phyloP scores from a whole-genome alignment of 2,888 invertebrate genomes.

The Erannis defoliaria region DNA sequence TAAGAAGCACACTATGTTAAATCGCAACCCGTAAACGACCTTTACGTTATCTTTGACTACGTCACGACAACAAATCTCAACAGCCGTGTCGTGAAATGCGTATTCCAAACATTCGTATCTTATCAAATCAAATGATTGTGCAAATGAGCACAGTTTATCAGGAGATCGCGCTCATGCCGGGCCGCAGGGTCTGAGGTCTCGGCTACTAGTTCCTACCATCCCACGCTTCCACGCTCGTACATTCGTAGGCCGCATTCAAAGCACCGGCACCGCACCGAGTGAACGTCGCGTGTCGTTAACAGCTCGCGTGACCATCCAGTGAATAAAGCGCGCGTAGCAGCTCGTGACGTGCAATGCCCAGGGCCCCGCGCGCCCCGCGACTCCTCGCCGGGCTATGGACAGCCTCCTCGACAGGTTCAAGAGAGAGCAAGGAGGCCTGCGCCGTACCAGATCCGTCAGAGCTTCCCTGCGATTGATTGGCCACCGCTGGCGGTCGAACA shows the following conservation, averaged over 20 bases:
- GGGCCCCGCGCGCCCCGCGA: conserved; percentile 71
- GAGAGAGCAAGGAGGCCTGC: conserved; percentile 82
- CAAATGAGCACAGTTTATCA: conserved; percentile 81
- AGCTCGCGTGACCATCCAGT: conserved; percentile 81
- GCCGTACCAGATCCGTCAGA: conserved; percentile 90
- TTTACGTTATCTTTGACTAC: conserved; percentile 59
- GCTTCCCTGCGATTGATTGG: conserved; percentile 90
- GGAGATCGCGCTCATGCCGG: conserved; percentile 58
- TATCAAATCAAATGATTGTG: conserved; percentile 80
- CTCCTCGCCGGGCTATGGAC: conserved; percentile 83
- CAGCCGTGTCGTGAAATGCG: conserved; percentile 70
- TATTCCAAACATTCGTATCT: conserved; percentile 76
- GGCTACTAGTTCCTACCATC: conserved; percentile 39
- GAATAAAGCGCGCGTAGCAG: conserved; percentile 83
- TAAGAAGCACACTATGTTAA: not conserved
- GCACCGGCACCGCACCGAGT: conserved; percentile 76
- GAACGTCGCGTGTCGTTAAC: conserved; percentile 74
- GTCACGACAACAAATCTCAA: conserved; percentile 82
- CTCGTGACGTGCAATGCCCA: conserved; percentile 82
- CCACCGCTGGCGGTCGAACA: conserved; percentile 86
- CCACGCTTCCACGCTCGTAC: conserved; percentile 63
- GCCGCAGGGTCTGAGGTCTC: conserved; percentile 66
- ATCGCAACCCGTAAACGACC: conserved; percentile 28
- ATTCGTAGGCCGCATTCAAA: conserved; percentile 77
- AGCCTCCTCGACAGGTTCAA: conserved; percentile 83